A percentile compares a stretch with the other conserved stretches of the same genome.
Conservation (phyloP, 1,140 invertebrate species). For the Cotesia chilonis region DNA sequence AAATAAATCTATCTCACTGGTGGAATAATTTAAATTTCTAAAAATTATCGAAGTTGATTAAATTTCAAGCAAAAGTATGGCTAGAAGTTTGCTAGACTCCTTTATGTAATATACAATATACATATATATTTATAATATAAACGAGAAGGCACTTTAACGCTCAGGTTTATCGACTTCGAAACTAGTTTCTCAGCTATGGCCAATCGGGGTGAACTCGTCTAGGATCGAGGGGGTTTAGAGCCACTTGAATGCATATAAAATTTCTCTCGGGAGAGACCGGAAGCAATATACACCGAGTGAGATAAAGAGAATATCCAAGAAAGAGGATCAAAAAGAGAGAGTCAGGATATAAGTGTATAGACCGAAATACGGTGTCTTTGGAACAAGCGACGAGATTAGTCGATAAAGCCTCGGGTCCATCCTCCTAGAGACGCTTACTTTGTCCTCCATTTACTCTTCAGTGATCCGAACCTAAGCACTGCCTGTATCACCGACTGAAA, state of each 20-base stretch:
- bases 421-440: not conserved
- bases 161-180: slow-evolving; percentile 40
- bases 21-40: too few species aligned
- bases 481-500: too few species aligned
- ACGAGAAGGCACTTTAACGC: slow-evolving; percentile 24
- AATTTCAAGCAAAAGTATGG: too few species aligned
- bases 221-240: slow-evolving; percentile 18
- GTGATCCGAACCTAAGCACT: too few species aligned
- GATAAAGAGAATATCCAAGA: too few species aligned
- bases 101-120: not conserved
- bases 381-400: slow-evolving; percentile 49
- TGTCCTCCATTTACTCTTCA: not conserved
- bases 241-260: slow-evolving; percentile 32
- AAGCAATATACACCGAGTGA: too few species aligned
- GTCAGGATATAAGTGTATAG: not conserved
- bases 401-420: slow-evolving; percentile 48
- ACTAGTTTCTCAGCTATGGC: slow-evolving; percentile 37
- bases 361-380: slow-evolving; percentile 38
- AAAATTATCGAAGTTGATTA: too few species aligned
- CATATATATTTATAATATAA: not conserved
- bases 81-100: too few species aligned
- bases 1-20: too few species aligned
- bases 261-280: slow-evolving; percentile 24
- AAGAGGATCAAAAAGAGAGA: not conserved
- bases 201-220: slow-evolving; percentile 18